phyloP scores from a whole-genome alignment of 2,113 vertebrate species.

The Myotis davidii region DNA sequence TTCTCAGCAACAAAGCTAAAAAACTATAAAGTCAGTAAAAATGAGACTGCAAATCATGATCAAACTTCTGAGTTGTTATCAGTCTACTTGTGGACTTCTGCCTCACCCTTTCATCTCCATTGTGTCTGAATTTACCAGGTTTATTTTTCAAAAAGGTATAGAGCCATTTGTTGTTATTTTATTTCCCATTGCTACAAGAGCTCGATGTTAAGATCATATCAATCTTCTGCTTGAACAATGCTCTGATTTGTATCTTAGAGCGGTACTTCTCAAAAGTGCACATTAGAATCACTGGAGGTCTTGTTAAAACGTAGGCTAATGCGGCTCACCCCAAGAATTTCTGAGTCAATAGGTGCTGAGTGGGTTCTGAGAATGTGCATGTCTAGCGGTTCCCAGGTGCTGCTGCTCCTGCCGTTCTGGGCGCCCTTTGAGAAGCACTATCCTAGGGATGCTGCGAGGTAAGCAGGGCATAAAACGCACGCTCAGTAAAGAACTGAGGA shows the following conservation, averaged over 20 bases:
- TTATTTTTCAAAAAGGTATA: background rate
- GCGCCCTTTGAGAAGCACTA: background rate
- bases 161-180: background rate
- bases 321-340: background rate
- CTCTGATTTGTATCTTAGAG: background rate
- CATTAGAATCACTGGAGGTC: background rate
- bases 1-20: background rate
- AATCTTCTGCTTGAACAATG: background rate
- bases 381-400: background rate
- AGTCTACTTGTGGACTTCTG: background rate
- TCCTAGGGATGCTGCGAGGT: background rate
- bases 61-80: background rate
- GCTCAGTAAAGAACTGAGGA: background rate
- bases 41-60: background rate
- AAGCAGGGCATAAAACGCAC: background rate
- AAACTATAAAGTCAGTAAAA: background rate
- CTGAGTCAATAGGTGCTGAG: background rate
- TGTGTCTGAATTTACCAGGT: background rate
- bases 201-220: background rate
- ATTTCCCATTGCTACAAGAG: background rate
- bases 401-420: too few species aligned
- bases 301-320: background rate
- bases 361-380: background rate
- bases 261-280: fast-evolving
- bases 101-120: background rate